Conservation (phyloP, 2,797 vertebrate genomes). For the Telmatherina bonti region DNA sequence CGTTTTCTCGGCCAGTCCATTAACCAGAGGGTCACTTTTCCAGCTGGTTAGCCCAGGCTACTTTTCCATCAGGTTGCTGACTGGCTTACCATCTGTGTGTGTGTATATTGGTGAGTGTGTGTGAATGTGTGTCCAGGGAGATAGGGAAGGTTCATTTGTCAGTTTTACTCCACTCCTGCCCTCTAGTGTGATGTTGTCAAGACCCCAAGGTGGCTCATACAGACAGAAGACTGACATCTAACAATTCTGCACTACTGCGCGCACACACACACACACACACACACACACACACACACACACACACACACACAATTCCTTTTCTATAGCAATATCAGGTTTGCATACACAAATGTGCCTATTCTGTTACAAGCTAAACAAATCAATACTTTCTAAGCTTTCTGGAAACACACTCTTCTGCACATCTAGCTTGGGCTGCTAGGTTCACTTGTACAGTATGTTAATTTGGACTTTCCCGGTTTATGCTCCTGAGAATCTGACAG, state of each 20-base stretch:
- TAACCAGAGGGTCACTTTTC: conserved; percentile 76
- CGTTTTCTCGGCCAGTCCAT: conserved; percentile 59
- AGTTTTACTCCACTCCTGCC: conserved; percentile 63
- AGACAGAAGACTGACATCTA: conserved; percentile 45
- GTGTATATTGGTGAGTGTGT: conserved; percentile 19
- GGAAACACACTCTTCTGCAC: neutral
- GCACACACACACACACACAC: no score
- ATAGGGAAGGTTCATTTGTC: conserved; percentile 67
- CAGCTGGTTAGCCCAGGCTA: conserved; percentile 71
- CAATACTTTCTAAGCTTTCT: conserved; percentile 19
- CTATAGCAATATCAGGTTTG: neutral
- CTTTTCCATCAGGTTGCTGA: conserved; percentile 70
- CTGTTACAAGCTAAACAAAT: conserved; percentile 17
- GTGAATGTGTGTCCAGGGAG: conserved; percentile 23
- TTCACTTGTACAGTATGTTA: neutral
- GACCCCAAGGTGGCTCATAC: conserved; percentile 47
- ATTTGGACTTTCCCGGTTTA: conserved; percentile 9
- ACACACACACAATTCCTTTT: neutral
- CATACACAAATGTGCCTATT: conserved; percentile 17
- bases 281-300: no score
- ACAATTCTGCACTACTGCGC: neutral
- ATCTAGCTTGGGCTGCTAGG: conserved; percentile 3
- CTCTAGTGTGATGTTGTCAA: conserved; percentile 60
- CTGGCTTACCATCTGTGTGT: conserved; percentile 39
- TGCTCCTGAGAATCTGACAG: neutral